These are phyloP conservation scores for Seira sanloemensis DNA, from an alignment of 2,888 invertebrate genomes.

Conservation along the genomic window DNA sequence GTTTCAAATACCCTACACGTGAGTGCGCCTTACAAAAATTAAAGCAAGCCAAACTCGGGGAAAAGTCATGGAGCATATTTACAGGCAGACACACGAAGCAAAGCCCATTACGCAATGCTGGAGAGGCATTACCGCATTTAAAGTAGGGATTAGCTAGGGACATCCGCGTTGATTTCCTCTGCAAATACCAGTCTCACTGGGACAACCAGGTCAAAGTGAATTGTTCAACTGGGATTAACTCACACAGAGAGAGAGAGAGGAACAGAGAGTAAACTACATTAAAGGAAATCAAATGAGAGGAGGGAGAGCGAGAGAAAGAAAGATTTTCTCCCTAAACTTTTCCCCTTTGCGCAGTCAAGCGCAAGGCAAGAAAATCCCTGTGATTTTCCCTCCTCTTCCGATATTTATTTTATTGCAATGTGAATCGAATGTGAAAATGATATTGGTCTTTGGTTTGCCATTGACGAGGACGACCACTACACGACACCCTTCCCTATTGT, in stretches of 20 bases:
- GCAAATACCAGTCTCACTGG: constrained; percentile 25
- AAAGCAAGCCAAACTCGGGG: too few species aligned
- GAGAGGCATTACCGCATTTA: neutral
- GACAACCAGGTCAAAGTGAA: constrained; percentile 58
- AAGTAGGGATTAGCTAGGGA: neutral
- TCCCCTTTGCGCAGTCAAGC: too few species aligned
- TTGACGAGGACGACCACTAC: neutral
- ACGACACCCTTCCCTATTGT: constrained; percentile 26
- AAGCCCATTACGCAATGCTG: neutral
- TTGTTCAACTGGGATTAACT: constrained; percentile 53
- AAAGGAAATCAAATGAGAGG: neutral
- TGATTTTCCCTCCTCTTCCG: constrained; percentile 16
- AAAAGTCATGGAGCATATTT: too few species aligned
- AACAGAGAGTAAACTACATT: neutral
- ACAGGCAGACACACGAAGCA: too few species aligned
- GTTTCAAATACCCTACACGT: neutral
- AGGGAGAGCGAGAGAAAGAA: constrained; percentile 9
- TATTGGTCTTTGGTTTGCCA: constrained; percentile 27
- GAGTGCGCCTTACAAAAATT: too few species aligned
- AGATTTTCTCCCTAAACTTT: constrained; percentile 29
- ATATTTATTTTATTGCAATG: constrained; percentile 53
- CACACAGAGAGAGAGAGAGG: too few species aligned
- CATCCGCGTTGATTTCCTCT: constrained; percentile 49
- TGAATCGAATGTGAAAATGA: constrained; percentile 54
- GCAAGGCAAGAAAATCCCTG: neutral